Conservation (phyloP, 2,797 vertebrate species). For the Enteromius radiatus region DNA sequence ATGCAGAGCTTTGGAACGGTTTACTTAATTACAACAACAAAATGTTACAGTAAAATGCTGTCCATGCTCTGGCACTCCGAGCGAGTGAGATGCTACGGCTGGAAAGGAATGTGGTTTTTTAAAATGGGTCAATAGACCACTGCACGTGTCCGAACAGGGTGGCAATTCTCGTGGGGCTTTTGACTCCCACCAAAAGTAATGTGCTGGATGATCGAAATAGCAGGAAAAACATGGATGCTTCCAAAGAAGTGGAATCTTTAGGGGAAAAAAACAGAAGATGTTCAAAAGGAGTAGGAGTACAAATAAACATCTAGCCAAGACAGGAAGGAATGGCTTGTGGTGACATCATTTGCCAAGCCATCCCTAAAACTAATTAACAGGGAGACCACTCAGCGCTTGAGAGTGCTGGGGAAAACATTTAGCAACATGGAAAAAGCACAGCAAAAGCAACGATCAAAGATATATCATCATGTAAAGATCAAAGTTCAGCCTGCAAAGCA, state of each 20-base stretch:
- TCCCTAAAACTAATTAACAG: constrained; percentile 58
- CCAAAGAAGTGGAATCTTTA: constrained; percentile 68
- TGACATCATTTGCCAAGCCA: constrained; percentile 64
- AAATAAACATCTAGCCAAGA: constrained; percentile 73
- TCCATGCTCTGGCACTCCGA: constrained; percentile 63
- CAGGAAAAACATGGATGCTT: constrained; percentile 71
- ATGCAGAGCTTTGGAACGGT: constrained; percentile 68
- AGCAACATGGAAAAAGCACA: constrained; percentile 44
- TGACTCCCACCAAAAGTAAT: constrained; percentile 60
- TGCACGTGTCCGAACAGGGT: constrained; percentile 74
- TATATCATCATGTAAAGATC: constrained; percentile 14
- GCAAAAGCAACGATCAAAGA: constrained; percentile 40
- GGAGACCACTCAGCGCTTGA: constrained; percentile 56
- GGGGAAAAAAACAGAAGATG: constrained; percentile 54
- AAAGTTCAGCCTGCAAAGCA: constrained; percentile 6
- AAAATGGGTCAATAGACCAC: constrained; percentile 78
- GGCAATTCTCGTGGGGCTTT: constrained; percentile 61
- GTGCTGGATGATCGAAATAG: constrained; percentile 73
- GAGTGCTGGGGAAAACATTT: constrained; percentile 10
- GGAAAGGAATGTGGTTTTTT: constrained; percentile 70
- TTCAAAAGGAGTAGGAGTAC: constrained; percentile 63
- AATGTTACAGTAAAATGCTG: constrained; percentile 49
- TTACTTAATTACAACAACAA: constrained; percentile 68
- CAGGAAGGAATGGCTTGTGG: constrained; percentile 72
- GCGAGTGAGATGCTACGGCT: constrained; percentile 59